Conservation (phyloP, 2,113 vertebrate species). For the Xiphophorus couchianus region DNA sequence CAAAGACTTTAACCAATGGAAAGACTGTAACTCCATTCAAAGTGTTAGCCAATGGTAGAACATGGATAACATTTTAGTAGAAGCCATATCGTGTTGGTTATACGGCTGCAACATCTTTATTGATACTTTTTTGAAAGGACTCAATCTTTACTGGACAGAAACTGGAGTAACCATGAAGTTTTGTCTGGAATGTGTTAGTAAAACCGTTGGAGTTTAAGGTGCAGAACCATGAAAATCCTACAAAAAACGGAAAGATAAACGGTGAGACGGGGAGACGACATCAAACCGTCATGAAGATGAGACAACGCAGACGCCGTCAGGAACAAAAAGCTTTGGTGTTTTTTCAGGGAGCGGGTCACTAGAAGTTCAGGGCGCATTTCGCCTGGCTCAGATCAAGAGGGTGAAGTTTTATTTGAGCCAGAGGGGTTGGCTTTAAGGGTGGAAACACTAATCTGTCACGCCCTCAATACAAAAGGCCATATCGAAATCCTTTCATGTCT, state of each 20-base stretch:
- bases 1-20: not conserved
- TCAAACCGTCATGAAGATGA: conserved; percentile 8
- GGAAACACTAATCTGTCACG: conserved; percentile 41
- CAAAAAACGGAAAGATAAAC: not conserved
- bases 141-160: not conserved
- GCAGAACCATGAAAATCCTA: not conserved
- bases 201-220: not conserved
- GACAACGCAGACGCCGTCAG: not conserved
- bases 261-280: not conserved
- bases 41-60: not conserved
- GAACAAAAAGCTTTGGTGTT: conserved; percentile 9
- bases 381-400: conserved; percentile 29
- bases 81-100: not conserved
- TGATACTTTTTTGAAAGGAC: not conserved
- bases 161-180: not conserved
- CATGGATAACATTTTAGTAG: not conserved
- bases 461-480: conserved; percentile 30
- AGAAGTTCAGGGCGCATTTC: conserved; percentile 56
- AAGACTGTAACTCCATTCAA: not conserved
- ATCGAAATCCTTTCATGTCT: conserved; percentile 10
- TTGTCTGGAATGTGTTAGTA: not conserved
- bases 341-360: conserved; percentile 41
- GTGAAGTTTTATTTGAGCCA: conserved; percentile 21
- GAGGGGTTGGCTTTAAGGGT: not conserved
- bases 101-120: not conserved